phyloP scores from a whole-genome alignment of 2,888 invertebrate genomes.

The Chrysopilus asiliformis region DNA sequence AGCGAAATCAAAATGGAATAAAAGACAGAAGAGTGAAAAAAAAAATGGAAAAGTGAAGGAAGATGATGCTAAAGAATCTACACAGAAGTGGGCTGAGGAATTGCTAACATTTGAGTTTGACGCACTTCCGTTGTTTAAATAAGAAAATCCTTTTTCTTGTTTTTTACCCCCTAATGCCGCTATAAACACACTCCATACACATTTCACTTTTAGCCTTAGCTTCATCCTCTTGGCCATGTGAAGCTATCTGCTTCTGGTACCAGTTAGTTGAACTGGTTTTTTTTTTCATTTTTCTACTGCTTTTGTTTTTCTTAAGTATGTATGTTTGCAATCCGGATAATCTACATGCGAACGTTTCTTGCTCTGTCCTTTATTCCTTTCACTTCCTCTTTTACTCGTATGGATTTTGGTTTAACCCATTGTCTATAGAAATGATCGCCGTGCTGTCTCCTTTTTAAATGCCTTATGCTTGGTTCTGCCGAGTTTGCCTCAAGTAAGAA shows the following conservation, averaged over 20 bases:
- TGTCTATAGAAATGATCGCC: no score
- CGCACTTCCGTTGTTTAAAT: conserved; percentile 5
- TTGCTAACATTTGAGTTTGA: neutral
- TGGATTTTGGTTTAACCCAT: no score
- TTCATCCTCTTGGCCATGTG: neutral
- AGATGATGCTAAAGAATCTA: no score
- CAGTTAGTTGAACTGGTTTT: no score
- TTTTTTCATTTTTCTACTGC: neutral
- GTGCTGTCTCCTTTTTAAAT: no score
- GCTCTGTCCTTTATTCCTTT: neutral
- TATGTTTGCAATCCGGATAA: conserved; percentile 8
- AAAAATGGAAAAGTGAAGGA: no score
- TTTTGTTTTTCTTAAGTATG: neutral
- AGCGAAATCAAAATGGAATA: no score
- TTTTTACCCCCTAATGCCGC: neutral
- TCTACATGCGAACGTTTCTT: conserved; percentile 6
- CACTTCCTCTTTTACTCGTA: neutral
- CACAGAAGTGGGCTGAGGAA: no score
- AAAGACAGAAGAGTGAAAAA: no score
- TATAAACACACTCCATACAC: neutral
- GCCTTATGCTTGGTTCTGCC: no score
- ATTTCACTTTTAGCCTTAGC: neutral
- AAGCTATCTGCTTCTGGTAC: neutral
- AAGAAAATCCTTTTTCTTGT: conserved; percentile 5
- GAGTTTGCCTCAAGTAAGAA: no score